Base-by-base conservation (phyloP, 2,888 invertebrate genomes). In the Tenthredo distinguenda region DNA sequence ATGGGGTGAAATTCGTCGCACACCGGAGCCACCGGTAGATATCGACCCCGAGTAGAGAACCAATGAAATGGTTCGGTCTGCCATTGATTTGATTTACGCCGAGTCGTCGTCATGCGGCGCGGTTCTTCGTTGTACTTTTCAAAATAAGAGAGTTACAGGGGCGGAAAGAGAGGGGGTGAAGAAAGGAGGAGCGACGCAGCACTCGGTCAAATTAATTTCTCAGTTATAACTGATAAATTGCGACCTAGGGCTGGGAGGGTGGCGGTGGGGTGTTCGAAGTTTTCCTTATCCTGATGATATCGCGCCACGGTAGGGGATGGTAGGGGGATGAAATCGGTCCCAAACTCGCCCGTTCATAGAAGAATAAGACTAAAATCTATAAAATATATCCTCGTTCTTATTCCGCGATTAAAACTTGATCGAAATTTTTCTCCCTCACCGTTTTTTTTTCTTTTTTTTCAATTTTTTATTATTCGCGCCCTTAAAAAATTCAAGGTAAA, bases 21-120 rank as follows among this genome's bases (percentile, higher is more conserved):
- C 15, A 18, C 5, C 26, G 50, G 26, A 50, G 50, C 55, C 50
- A 77, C 26, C 21, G 31, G 50, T 31, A 50, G 77, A 77, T 77
- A 77, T 77, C 77, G 77, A 77, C 77, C 77, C 47, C 21, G 0
- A 15, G 12, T 47, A 55, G 26, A 21, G 47, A 77, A 77, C 77
- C 77, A 77, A 77, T 77, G 77, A 55, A 77, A 77, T 55, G 77
- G 31, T 77, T 77, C 50, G 26, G 15, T 77, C 77, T 77, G 50
- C 50, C 77, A 77, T 77, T 77, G 77, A 77, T 77, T 77, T 77
- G 77, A 77, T 77, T 77, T 77, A 77, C 77, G 77, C 77, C 50
- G 77, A 77, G 77, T 77, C 77, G 77, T 77, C 77, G 47, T 77
- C 50, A 47, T 50, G 50, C 50, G 26, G 77, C 77, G 77, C 50